Evolutionary conservation across 2,797 vertebrate genomes (phyloP).

Genomic region (Pelochelys cantorii): DNA sequence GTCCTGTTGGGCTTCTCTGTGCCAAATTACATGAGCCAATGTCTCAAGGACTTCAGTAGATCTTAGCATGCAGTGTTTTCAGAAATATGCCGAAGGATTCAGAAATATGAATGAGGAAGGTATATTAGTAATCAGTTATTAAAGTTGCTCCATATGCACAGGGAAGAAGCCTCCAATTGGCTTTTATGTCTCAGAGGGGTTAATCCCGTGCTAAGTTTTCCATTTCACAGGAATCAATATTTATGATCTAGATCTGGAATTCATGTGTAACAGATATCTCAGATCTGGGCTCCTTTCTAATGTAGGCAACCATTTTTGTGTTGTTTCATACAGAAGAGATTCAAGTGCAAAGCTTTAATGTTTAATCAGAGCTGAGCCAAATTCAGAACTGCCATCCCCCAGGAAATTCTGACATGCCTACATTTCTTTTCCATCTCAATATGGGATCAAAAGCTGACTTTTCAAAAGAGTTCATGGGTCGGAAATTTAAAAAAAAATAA

Average conservation of each 20-base stretch:
- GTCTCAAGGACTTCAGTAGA: not conserved
- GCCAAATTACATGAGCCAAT: not conserved
- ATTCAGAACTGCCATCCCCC: not conserved
- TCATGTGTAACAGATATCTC: constrained; percentile 53
- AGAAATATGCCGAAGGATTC: not conserved
- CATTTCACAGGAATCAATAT: constrained; percentile 53
- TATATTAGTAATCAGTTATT: not conserved
- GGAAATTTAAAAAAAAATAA: not conserved
- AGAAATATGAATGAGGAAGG: rapidly evolving
- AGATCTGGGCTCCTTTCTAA: constrained; percentile 43
- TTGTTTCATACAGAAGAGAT: constrained; percentile 7
- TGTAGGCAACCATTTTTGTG: constrained; percentile 12
- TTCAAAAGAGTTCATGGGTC: not conserved
- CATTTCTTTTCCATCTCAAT: not conserved
- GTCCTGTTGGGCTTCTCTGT: not conserved
- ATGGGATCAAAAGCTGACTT: not conserved
- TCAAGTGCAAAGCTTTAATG: constrained; percentile 1
- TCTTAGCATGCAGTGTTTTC: not conserved
- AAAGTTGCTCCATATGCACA: not conserved
- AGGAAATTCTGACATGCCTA: not conserved
- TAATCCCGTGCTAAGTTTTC: constrained; percentile 30
- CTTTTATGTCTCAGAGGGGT: not conserved
- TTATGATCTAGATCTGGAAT: constrained; percentile 63
- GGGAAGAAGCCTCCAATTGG: not conserved
- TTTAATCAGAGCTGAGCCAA: constrained; percentile 9